These are phyloP conservation scores for Sphenopsis melanotis DNA, from an alignment of 2,797 vertebrate genomes.

Conservation along the genomic window DNA sequence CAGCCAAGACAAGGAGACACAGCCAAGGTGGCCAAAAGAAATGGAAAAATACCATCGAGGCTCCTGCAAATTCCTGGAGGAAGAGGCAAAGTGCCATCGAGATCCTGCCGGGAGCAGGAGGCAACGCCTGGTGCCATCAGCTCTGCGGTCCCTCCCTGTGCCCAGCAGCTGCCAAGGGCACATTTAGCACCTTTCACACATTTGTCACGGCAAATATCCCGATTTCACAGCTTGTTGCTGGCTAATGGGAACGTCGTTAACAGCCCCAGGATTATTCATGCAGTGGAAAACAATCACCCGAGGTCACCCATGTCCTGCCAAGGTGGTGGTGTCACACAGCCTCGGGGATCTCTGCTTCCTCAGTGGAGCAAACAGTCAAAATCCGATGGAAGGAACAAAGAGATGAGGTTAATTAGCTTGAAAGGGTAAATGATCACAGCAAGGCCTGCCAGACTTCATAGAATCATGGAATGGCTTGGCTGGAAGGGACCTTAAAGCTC, in stretches of 20 bases:
- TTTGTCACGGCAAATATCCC: background rate
- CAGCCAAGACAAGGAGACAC: background rate
- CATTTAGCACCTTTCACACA: background rate
- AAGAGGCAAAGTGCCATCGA: background rate
- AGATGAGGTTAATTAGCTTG: background rate
- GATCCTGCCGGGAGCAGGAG: background rate
- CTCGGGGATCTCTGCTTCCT: background rate
- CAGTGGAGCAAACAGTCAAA: background rate
- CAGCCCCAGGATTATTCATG: fast-evolving
- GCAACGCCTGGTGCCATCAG: background rate
- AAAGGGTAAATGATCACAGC: background rate
- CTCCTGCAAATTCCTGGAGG: background rate
- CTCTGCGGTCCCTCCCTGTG: fast-evolving
- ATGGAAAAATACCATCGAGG: background rate
- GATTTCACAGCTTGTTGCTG: slow-evolving; percentile 20
- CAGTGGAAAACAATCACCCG: background rate
- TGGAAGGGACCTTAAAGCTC: background rate
- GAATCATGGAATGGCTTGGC: background rate
- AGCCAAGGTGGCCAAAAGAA: background rate
- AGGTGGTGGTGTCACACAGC: background rate
- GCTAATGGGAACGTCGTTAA: background rate
- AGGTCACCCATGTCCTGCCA: background rate
- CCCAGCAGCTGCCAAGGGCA: background rate
- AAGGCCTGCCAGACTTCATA: background rate
- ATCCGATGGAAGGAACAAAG: background rate